Conservation (phyloP, 2,888 invertebrate species). For the Oscheius sp. region DNA sequence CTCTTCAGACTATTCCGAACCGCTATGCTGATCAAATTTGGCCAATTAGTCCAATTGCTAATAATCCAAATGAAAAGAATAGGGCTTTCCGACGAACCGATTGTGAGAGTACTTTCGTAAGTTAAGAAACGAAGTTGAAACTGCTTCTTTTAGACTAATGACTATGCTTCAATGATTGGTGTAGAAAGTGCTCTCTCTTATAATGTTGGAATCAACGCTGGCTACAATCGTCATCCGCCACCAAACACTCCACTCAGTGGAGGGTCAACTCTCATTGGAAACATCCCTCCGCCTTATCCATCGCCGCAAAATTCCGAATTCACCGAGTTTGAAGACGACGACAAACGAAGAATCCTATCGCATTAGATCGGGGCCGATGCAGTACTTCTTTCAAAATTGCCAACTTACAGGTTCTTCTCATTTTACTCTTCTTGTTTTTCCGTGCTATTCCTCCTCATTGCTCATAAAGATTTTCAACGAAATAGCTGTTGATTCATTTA, state of each 20-base stretch:
- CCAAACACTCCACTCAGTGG: conserved; percentile 34
- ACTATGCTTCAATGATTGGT: conserved; percentile 65
- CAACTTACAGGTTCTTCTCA: conserved; percentile 1
- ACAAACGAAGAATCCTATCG: conserved; percentile 36
- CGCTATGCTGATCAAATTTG: conserved; percentile 52
- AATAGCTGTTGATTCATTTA: conserved; percentile 10
- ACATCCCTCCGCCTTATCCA: conserved; percentile 41
- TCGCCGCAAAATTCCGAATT: conserved; percentile 40
- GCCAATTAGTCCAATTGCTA: conserved; percentile 53
- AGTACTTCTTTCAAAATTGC: background rate
- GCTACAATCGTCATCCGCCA: conserved; percentile 33
- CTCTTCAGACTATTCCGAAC: conserved; percentile 26
- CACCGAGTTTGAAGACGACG: conserved; percentile 42
- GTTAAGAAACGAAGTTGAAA: background rate
- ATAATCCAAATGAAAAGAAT: conserved; percentile 18
- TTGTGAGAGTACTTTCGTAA: conserved; percentile 53
- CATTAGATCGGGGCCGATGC: too few species aligned
- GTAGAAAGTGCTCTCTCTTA: conserved; percentile 27
- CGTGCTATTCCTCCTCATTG: background rate
- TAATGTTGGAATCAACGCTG: conserved; percentile 19
- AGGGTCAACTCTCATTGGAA: conserved; percentile 33
- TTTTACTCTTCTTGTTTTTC: background rate
- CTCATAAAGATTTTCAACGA: too few species aligned
- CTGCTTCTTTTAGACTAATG: conserved; percentile 50
- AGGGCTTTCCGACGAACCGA: conserved; percentile 36